Evolutionary conservation across 2,888 invertebrate species (phyloP), one percentile per base, ranked within the genome.

Genomic region (Reticulitermes lucifugus): DNA sequence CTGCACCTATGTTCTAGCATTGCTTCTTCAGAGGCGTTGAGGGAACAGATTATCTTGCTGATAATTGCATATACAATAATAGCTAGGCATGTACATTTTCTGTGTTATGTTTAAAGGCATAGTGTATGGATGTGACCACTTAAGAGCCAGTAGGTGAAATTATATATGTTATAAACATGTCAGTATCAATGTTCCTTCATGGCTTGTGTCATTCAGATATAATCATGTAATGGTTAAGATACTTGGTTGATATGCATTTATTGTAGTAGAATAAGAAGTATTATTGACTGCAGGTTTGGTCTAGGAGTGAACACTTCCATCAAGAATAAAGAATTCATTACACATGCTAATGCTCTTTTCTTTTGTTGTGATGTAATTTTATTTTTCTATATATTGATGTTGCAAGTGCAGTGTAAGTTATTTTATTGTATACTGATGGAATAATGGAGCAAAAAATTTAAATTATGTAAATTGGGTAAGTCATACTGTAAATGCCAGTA

Each of bases 1-100:
- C 59, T 81, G 81, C 81, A 81, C 81, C 81, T 70, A 83, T 83
- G 83, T 83, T 83, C 43, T 83, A 73, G 59, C 65, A 83, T 46
- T 70, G 46, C 59, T 73, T 83, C 75, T 73, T 41, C 55, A 55
- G 35, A 73, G 29, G 71, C 73, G 51, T 73, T 83, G 75, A 83
- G 83, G 51, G 83, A 73, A 81, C 65, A 81, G 80, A 22, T 81
- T 59, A 12, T 65, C 65, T n/a, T 59, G 46, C 7, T 51, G 14
- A 77, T 41, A 77, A 65, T 18, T 81, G 60, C 60, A 80, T 59
- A 59, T 59, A 80, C 60, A 60, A 4, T 60, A 41, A 65, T 81
- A 81, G 81, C 43, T 81, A 81, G 80, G 41, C 22, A 81, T 65
- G 60, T 22, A 59, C 29, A 59, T 60, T 65, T 29, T 81, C 70